These are phyloP conservation scores for Tholera decimalis DNA, from an alignment of 2,888 invertebrate genomes.

Conservation along the genomic window DNA sequence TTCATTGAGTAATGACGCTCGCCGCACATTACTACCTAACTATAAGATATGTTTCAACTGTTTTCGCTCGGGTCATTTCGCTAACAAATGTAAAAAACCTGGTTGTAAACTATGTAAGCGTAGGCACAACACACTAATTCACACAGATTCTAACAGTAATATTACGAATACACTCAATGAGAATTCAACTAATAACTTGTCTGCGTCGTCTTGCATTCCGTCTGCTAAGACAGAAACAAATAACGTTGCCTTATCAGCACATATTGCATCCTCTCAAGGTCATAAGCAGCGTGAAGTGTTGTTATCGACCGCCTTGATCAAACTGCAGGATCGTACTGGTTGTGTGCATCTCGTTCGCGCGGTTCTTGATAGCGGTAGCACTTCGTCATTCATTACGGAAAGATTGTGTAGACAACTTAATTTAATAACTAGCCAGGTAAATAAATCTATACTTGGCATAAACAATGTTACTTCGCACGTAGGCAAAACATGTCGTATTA, in stretches of 20 bases:
- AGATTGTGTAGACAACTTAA: background rate
- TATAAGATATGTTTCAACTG: too few species aligned
- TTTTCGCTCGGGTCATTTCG: too few species aligned
- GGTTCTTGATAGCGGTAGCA: conserved; percentile 3
- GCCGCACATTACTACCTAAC: too few species aligned
- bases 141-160: too few species aligned
- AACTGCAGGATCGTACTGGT: conserved; percentile 1
- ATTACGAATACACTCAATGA: background rate
- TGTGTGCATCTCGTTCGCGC: conserved; percentile 1
- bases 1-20: too few species aligned
- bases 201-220: background rate
- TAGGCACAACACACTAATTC: too few species aligned
- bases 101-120: too few species aligned
- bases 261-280: background rate
- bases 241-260: background rate
- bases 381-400: background rate
- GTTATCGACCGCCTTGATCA: too few species aligned
- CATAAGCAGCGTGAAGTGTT: too few species aligned
- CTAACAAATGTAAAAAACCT: too few species aligned
- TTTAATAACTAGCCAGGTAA: background rate
- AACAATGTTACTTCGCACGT: conserved; percentile 1
- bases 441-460: conserved; percentile 3
- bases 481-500: background rate
- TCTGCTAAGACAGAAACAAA: too few species aligned
- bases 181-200: background rate